Base-by-base conservation (phyloP, 2,888 invertebrate species). In the Pammene fasciana region DNA sequence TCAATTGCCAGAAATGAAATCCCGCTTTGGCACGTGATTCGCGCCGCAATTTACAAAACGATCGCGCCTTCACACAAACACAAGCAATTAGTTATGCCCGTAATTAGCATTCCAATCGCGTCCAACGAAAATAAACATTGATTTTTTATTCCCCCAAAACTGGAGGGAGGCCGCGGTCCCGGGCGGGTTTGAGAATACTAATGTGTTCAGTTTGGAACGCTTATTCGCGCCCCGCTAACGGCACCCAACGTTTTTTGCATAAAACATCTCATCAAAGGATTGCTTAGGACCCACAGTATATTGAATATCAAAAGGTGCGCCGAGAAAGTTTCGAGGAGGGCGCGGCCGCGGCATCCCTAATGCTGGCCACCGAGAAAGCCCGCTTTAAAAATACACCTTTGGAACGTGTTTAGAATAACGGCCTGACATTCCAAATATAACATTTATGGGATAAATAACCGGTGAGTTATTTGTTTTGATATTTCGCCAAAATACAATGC, bases 201-300 rank as follows among this genome's bases (percentile, higher is more conserved):
- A 92, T 92, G 91, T 88, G 89, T 86, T 88, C 91, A 91, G 89
- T 90, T 90, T 88, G 87, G 89, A 90, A 85, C 90, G 90, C 84
- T 90, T 91, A 90, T 88, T 90, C 88, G 88, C 91, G 87, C 90
- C 88, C 87, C 84, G 87, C 84, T 88, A 88, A 90, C 88, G 86
- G 86, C 80, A 74, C 83, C 85, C 90, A 86, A 90, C 92, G 92
- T 92, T 92, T 92, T 92, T 92, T 92, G 92, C 92, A 92, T 92
- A 92, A 92, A 92, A 92, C 91, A 92, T 92, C 92, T 92, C 92
- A 92, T 92, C 92, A 92, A 92, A 92, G 92, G 92, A 91, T 92
- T 92, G 92, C 90, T 89, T 83, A 86, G 90, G 86, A 82, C 84
- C 86, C 88, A 75, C 82, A 87, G 88, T 92, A 92, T 92, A 92